Evolutionary conservation across 2,113 vertebrate genomes (phyloP), one percentile per base, ranked within the genome.

Genomic region (Ictalurus punctatus): DNA sequence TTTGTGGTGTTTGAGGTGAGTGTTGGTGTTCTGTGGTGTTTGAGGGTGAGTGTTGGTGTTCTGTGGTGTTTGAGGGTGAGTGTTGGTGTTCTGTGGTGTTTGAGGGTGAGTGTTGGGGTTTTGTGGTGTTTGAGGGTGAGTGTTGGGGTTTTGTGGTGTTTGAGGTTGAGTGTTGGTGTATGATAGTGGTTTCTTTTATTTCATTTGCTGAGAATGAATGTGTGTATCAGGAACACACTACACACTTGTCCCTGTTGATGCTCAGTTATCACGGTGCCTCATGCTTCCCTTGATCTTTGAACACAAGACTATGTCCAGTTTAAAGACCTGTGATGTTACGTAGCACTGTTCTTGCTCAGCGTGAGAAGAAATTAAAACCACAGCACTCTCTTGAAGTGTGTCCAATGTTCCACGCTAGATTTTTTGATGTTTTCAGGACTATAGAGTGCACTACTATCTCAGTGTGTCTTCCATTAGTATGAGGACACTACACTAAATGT

Each of bases 161-260:
- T 44, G 44, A 44, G 44, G 2, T 44, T 44, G 44, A 44, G 44
- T 44, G 44, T 44, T 44, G 44, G 44, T 44, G 44, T 44, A 6
- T 48, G 44, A 48, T 7, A 48, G 44, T 5, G 44, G 44, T 48
- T 48, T 48, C 44, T 48, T 48, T 48, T 48, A 48, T 48, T 48
- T 48, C 5, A 48, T 48, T 48, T 48, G 44, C 44, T 7, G 44
- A 58, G 56, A 58, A 16, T 17, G 21, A 74, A 69, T 9, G 67
- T 25, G 71, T 59, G 73, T 71, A 81, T 74, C 40, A 59, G 56
- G 37, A 63, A 83, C 86, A 67, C 54, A 82, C 73, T 76, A 61
- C 56, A 83, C 81, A 61, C 81, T 25, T 58, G 17, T 80, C 25
- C 48, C 13, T 1, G 4, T 14, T 12, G 21, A 13, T 76, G 40